Evolutionary conservation across 2,113 vertebrate species (phyloP), one percentile per base, ranked within the genome.

Genomic region (Myotis davidii): DNA sequence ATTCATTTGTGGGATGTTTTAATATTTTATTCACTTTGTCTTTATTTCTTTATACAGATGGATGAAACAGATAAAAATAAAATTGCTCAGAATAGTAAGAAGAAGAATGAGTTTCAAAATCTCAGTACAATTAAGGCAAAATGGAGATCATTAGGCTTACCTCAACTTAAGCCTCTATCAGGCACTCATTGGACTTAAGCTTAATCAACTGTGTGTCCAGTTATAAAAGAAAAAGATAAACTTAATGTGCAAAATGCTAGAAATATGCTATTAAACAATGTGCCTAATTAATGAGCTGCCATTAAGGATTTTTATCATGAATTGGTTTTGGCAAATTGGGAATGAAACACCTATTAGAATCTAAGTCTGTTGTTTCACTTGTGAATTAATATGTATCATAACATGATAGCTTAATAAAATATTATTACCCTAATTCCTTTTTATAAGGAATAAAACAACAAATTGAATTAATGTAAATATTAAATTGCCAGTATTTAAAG

Each of bases 151-250:
- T 91, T 78, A 96, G 39, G 25, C 54, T 69, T 81, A 29, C 32
- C 5, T 95, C 39, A 81, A 39, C 25, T 64, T 96, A 83, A 59
- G 50, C 13, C 54, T 77, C 52, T 81, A 21, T 21, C 42, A 84
- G 32, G 6, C 34, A 3, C 10, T 70, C 29, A 18, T 45, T 95
- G 67, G 4, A 29, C 37, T 91, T 94, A 54, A 81, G 20, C 1
- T 5, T 32, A 67, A 79, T 88, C 32, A 88, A 32, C 27, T 67
- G 1, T 50, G 20, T 69, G 50, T 91, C 83, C 32, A 79, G 0
- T 91, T 91, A 70, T n/a, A 14, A 91, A 85, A 59, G 34, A 73
- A 78, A 90, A 45, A 23, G 67, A 65, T 86, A 85, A 91, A 96
- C 61, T 5, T 18, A 8, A 91, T 48, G 7, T 70, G 23, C 11